Evolutionary conservation across 2,888 invertebrate species (phyloP), one percentile per base, ranked within the genome.

Genomic region (Drymonia ruficornis): DNA sequence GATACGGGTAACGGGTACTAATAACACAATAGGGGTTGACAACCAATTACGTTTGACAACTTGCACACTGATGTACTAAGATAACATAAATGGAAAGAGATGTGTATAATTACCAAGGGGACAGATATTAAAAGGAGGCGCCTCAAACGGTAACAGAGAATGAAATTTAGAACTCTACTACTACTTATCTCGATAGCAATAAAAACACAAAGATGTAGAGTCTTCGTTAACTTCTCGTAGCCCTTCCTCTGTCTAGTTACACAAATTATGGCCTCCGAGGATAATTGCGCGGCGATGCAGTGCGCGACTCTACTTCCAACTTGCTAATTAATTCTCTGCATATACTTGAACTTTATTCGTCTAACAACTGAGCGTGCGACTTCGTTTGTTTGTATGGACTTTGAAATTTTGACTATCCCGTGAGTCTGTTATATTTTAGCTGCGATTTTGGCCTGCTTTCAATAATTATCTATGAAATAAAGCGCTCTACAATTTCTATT

Each of bases 211-310:
- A 36, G 36, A 36, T 36, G n/a, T 36, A 36, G 31, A 11, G 12
- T 23, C 31, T 31, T 31, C 31, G 3, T 36, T n/a, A 36, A n/a
- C 11, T 13, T 36, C 36, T 5, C 36, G 36, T 36, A 36, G 23
- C 23, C 16, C 43, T 43, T 12, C 12, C 3, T 13, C 16, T 43
- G 19, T 18, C 29, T 44, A 49, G 12, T 29, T 29, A 36, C 15
- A 23, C 23, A 50, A 54, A 31, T 47, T 42, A 50, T 46, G 50
- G 46, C 50, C 46, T 18, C 42, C 23, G 9, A 54, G 19, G 18
- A 43, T 43, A 43, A 43, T 43, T 43, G 43, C 43, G 19, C 18
- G 9, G 43, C 43, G 19, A 9, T 13, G 43, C 13, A 13, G 13
- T 13, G 43, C 13, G 43, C 19, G 43, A 43, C 43, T 43, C 43